Conservation (phyloP, 1,140 invertebrate genomes). For the Ooceraea biroi region DNA sequence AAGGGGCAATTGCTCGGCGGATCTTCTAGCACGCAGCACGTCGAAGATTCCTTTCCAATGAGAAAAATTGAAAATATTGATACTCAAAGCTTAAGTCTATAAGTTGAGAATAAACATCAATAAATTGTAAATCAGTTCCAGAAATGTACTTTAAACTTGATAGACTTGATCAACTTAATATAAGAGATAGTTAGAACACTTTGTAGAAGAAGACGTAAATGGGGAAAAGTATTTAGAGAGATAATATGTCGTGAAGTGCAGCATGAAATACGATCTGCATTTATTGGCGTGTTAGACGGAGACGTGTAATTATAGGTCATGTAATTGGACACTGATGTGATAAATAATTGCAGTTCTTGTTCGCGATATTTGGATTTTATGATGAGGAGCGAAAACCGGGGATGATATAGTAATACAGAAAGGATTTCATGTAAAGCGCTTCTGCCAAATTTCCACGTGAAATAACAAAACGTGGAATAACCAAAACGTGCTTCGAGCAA, state of each 20-base stretch:
- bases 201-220: conserved; percentile 7
- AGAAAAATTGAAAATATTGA: not conserved
- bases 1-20: conserved; percentile 63
- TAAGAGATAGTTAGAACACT: not conserved
- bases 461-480: conserved; percentile 25
- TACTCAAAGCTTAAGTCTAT: not conserved
- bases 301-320: conserved; percentile 6
- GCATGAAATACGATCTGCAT: not conserved
- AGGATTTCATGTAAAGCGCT: conserved; percentile 2
- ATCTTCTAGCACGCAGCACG: conserved; percentile 36
- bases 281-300: conserved; percentile 11
- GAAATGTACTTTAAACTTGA: too few relatives aligned
- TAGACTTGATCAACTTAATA: not conserved
- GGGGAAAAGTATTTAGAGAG: not conserved
- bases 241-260: conserved; percentile 8
- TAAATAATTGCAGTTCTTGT: not conserved
- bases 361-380: not conserved
- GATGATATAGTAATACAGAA: not conserved
- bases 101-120: not conserved
- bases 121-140: not conserved
- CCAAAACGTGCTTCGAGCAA: conserved; percentile 42
- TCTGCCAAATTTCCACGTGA: not conserved
- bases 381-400: not conserved
- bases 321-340: conserved; percentile 11
- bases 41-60: conserved; percentile 40